Percentiles rank a stretch among this genome's conserved stretches.
Evolutionary conservation across 23 tunicate genomes (phyloP).

Genomic region (Botrylloides violaceus): DNA sequence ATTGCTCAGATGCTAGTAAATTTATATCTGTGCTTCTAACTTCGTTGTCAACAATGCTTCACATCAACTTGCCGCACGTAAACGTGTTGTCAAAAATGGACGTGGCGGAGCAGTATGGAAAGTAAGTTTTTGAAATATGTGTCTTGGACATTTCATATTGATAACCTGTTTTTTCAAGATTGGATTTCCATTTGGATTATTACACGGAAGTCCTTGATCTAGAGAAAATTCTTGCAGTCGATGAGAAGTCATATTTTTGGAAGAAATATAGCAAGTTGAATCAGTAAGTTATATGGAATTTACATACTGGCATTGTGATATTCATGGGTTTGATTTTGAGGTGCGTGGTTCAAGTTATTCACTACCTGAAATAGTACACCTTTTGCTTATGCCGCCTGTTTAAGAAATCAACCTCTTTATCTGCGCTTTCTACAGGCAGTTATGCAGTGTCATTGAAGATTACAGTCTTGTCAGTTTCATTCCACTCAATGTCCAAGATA

Average conservation of each 20-base stretch:
- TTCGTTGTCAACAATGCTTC: conserved; percentile 82
- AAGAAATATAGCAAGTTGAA: conserved; percentile 54
- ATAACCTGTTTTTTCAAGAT: conserved; percentile 20
- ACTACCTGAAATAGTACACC: not conserved
- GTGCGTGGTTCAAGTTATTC: not conserved
- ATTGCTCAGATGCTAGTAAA: conserved; percentile 70
- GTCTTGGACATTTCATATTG: too few species aligned
- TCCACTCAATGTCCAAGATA: conserved; percentile 81
- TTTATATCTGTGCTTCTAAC: conserved; percentile 78
- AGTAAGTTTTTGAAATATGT: conserved; percentile 52
- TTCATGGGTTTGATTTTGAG: not conserved
- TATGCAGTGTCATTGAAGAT: conserved; percentile 83
- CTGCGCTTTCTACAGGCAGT: conserved; percentile 19
- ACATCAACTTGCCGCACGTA: conserved; percentile 85
- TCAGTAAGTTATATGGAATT: conserved; percentile 28
- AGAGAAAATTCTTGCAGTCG: conserved; percentile 42
- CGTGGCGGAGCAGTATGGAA: conserved; percentile 81
- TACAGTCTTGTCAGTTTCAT: conserved; percentile 88
- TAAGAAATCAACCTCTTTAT: not conserved
- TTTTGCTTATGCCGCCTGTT: not conserved
- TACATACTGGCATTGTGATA: not conserved
- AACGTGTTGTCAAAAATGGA: conserved; percentile 93
- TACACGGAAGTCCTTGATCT: conserved; percentile 93
- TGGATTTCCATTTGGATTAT: conserved; percentile 86
- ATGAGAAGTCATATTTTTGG: conserved; percentile 47